These are phyloP conservation scores for Cacatua alba DNA, from an alignment of 2,113 vertebrate species.

Conservation along the genomic window DNA sequence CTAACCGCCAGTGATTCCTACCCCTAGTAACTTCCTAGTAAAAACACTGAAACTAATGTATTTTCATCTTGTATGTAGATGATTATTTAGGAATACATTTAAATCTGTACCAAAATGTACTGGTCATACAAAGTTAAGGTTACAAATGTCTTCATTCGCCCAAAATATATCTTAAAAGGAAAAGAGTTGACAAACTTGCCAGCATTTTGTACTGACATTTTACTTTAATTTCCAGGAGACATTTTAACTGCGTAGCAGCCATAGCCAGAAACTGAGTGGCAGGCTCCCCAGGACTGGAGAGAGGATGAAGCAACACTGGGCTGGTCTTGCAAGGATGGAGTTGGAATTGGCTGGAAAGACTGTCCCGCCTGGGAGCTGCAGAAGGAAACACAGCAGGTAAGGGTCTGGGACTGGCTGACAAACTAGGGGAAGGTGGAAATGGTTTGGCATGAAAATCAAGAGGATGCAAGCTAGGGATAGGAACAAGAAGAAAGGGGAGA, in stretches of 20 bases:
- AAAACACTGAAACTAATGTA: neutral
- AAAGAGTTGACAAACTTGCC: neutral
- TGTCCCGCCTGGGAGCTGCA: neutral
- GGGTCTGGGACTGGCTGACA: neutral
- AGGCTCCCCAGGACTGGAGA: neutral
- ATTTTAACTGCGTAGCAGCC: neutral
- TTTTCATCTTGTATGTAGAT: neutral
- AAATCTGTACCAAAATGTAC: neutral
- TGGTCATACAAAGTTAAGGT: neutral
- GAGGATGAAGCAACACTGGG: neutral
- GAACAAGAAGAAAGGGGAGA: neutral
- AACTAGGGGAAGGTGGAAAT: neutral
- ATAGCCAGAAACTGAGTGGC: neutral
- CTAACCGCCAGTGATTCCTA: neutral
- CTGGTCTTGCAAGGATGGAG: neutral
- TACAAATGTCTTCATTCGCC: neutral
- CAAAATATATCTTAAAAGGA: neutral
- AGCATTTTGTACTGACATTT: neutral
- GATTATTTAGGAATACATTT: neutral
- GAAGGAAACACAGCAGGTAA: neutral
- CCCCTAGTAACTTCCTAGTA: neutral
- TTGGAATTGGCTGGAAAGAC: neutral
- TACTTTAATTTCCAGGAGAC: neutral
- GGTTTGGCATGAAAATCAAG: neutral
- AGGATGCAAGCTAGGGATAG: neutral